A percentile compares a stretch with the other conserved stretches of the same genome.
Evolutionary conservation across 2,797 vertebrate species (phyloP).

Genomic region (Pteropus rufus): DNA sequence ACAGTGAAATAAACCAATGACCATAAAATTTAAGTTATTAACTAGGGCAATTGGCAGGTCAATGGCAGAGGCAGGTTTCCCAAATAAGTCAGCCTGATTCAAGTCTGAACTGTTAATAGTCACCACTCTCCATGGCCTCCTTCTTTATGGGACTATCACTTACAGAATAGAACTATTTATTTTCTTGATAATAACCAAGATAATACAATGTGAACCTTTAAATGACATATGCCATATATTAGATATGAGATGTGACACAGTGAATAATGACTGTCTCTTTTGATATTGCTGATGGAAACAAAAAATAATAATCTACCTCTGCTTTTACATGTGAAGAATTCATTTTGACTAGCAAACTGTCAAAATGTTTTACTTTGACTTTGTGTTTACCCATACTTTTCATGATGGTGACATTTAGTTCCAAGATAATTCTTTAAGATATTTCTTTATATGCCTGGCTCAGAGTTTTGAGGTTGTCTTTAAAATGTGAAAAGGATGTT

Average conservation of each 20-base stretch:
- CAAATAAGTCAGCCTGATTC: neutral
- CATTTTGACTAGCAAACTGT: neutral
- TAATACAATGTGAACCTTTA: neutral
- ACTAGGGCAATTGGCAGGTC: neutral
- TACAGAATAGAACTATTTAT: neutral
- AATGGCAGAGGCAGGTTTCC: neutral
- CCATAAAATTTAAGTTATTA: neutral
- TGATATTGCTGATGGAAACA: neutral
- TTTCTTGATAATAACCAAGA: neutral
- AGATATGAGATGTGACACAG: neutral
- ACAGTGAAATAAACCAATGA: neutral
- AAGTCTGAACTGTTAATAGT: neutral
- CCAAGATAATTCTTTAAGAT: neutral
- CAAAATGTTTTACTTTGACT: conserved; percentile 34
- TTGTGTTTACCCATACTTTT: neutral
- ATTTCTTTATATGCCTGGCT: neutral
- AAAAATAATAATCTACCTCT: neutral
- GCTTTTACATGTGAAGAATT: neutral
- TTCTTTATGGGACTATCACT: neutral
- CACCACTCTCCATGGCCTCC: neutral
- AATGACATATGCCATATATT: neutral
- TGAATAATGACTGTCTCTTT: neutral
- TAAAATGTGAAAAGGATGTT: neutral
- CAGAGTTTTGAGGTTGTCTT: neutral
- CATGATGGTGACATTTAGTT: neutral